A percentile compares a stretch with the other conserved stretches of the same genome.
Evolutionary conservation across 2,797 vertebrate species (phyloP).

Genomic region (Chaetophractus vellerosus): DNA sequence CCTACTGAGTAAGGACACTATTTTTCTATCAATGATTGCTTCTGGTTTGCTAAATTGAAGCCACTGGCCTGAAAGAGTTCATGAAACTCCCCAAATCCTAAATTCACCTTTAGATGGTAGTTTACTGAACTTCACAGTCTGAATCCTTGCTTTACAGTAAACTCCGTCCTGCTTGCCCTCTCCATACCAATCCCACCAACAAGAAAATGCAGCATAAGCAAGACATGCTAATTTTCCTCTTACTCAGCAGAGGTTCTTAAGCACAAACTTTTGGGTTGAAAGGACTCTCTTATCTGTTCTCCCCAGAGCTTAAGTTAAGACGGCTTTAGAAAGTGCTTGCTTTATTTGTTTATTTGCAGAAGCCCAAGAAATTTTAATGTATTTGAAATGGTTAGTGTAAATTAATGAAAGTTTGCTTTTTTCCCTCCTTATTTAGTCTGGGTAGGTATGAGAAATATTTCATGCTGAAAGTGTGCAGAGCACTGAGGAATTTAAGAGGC

Average conservation of each 20-base stretch:
- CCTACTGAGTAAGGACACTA: not conserved
- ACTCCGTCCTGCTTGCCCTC: not conserved
- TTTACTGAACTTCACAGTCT: not conserved
- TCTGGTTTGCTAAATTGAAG: not conserved
- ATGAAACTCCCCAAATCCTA: not conserved
- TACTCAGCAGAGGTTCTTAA: slow-evolving; percentile 67
- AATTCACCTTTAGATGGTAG: not conserved
- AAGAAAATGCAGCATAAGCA: slow-evolving; percentile 63
- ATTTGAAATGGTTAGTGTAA: slow-evolving; percentile 62
- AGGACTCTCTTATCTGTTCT: slow-evolving; percentile 83
- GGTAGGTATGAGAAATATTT: slow-evolving; percentile 15
- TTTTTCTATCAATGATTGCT: not conserved
- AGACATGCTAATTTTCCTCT: slow-evolving; percentile 55
- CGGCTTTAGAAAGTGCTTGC: slow-evolving; percentile 61
- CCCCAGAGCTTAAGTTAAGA: slow-evolving; percentile 66
- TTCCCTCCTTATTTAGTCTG: not conserved
- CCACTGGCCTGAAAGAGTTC: not conserved
- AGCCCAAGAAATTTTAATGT: not conserved
- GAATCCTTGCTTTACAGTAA: not conserved
- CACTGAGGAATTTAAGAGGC: not conserved
- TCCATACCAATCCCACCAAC: slow-evolving; percentile 16
- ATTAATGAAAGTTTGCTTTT: slow-evolving; percentile 70
- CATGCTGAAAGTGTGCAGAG: not conserved
- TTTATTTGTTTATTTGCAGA: slow-evolving; percentile 33
- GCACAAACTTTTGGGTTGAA: slow-evolving; percentile 64